Conservation (phyloP, 1,140 invertebrate species). For the Pseudomyrmex dendroicus region DNA sequence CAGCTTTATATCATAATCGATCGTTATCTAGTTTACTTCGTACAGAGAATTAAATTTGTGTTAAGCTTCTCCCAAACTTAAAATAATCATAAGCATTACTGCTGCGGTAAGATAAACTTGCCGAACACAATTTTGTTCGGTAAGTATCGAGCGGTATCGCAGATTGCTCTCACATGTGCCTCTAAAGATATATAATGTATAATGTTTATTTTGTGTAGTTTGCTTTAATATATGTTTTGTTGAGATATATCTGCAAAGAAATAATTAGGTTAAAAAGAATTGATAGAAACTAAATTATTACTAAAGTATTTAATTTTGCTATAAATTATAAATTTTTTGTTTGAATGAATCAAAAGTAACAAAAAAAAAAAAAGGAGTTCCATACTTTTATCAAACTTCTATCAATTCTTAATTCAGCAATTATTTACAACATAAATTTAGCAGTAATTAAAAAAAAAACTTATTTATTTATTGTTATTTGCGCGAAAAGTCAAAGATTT, state of each 20-base stretch:
- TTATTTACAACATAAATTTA: slow-evolving; percentile 21
- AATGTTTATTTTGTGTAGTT: slow-evolving; percentile 15
- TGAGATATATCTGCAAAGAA: slow-evolving; percentile 3
- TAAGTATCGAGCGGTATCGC: slow-evolving; percentile 25
- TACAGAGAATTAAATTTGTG: slow-evolving; percentile 21
- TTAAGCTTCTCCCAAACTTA: slow-evolving; percentile 23
- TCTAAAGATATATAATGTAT: slow-evolving; percentile 29
- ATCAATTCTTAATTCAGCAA: neutral
- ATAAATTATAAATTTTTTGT: too few relatives aligned
- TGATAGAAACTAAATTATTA: neutral
- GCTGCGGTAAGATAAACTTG: slow-evolving; percentile 24
- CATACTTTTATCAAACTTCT: neutral
- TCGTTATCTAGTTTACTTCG: slow-evolving; percentile 29
- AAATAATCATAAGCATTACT: slow-evolving; percentile 38
- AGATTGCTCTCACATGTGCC: slow-evolving; percentile 37
- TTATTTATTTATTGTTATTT: slow-evolving; percentile 11
- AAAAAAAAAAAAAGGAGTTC: too few relatives aligned
- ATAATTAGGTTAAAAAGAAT: neutral
- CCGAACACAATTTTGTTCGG: slow-evolving; percentile 14
- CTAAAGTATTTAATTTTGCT: neutral
- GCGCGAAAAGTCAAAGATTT: neutral
- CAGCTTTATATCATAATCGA: neutral
- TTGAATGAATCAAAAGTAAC: too few relatives aligned
- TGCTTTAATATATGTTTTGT: slow-evolving; percentile 16
- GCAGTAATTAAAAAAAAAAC: neutral